Evolutionary conservation across 2,888 invertebrate species (phyloP).

Genomic region (Nomada hirtipes): DNA sequence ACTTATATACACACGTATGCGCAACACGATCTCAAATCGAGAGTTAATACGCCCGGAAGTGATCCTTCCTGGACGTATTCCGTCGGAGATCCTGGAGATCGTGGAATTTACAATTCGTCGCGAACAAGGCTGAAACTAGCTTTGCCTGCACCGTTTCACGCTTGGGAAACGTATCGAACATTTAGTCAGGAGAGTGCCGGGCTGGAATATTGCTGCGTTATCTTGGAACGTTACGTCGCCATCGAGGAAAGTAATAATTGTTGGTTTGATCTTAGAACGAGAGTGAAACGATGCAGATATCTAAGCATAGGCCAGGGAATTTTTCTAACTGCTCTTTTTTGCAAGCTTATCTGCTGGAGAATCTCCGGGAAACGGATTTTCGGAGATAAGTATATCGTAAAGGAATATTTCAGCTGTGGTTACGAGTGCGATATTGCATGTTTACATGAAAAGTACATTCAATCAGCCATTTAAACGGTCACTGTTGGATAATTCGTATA

Average conservation of each 20-base stretch:
- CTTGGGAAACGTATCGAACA: conserved; percentile 20
- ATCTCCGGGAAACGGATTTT: not conserved
- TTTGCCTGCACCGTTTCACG: conserved; percentile 17
- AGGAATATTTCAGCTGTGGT: not conserved
- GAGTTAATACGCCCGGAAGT: conserved; percentile 65
- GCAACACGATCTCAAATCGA: conserved; percentile 45
- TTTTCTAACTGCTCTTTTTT: not conserved
- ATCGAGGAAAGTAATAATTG: conserved; percentile 31
- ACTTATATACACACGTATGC: not conserved
- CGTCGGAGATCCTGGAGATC: conserved; percentile 23
- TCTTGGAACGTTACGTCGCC: conserved; percentile 16
- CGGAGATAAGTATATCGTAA: not conserved
- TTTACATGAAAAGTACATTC: not conserved
- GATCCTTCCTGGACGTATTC: not conserved
- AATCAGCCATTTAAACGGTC: not conserved
- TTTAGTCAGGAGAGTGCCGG: conserved; percentile 15
- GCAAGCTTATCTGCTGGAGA: not conserved
- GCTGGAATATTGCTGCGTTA: conserved; percentile 26
- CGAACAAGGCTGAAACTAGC: conserved; percentile 19
- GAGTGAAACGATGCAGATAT: conserved; percentile 8
- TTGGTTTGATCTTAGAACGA: not conserved
- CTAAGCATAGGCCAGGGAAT: not conserved
- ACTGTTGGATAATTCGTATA: not conserved
- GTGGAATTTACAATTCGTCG: conserved; percentile 23
- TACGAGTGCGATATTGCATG: not conserved